A percentile compares a stretch with the other conserved stretches of the same genome.
phyloP scores from a whole-genome alignment of 35 echinoderm and acorn worm genomes.

The Patiria miniata region DNA sequence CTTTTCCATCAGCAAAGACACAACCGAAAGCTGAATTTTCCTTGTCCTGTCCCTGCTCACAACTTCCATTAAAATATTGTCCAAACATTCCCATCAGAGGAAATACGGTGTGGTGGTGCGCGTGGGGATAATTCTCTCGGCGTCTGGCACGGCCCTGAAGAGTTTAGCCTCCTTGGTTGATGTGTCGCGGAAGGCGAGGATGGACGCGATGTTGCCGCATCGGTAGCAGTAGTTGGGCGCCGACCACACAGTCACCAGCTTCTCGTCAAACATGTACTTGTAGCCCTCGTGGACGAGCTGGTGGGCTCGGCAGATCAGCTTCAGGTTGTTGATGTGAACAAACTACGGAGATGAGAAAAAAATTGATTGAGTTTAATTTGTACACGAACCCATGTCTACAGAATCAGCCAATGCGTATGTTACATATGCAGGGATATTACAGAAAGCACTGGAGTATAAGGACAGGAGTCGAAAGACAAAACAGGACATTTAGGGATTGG shows the following conservation, averaged over 20 bases:
- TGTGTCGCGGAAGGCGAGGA: conserved; percentile 85
- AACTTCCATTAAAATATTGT: too few relatives aligned
- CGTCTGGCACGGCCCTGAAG: conserved; percentile 90
- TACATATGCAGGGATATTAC: too few relatives aligned
- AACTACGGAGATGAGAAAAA: conserved; percentile 64
- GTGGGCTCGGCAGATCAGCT: conserved; percentile 93
- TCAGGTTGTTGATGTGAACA: conserved; percentile 98
- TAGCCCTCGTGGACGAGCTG: conserved; percentile 98
- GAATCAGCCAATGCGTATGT: too few relatives aligned
- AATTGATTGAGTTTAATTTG: background rate
- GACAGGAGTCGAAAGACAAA: too few relatives aligned
- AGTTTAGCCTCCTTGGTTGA: conserved; percentile 86
- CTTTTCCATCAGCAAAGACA: too few relatives aligned
- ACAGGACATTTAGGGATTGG: too few relatives aligned
- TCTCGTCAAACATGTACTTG: conserved; percentile 99
- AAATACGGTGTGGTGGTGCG: conserved; percentile 98
- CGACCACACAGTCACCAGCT: conserved; percentile 95
- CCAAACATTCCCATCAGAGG: conserved; percentile 44
- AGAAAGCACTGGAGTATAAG: too few relatives aligned
- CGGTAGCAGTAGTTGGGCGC: conserved; percentile 98
- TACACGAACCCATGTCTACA: background rate
- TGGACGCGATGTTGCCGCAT: conserved; percentile 97
- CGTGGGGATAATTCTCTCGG: conserved; percentile 87
- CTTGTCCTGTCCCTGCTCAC: too few relatives aligned
- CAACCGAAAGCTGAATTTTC: too few relatives aligned